Base-by-base conservation (phyloP, 2,888 invertebrate species). In the Pristionchus maxplancki region DNA sequence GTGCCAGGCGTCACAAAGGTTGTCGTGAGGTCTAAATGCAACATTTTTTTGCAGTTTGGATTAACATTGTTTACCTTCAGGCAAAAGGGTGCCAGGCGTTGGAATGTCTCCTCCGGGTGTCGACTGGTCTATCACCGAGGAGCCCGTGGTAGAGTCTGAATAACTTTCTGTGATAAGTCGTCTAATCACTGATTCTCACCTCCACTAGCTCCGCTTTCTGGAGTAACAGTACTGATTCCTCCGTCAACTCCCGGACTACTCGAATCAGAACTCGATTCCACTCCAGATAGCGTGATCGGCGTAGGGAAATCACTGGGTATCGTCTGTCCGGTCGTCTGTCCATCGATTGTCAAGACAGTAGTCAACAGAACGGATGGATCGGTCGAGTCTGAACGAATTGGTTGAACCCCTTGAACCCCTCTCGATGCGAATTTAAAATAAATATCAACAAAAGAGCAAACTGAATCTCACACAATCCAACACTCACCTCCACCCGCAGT, bases 221-320 rank as follows among this genome's bases (percentile, higher is more conserved):
- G 48, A 48, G 81, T 48, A n/a, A 24, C 37, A 4, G 78, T 78
- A n/a, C 64, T 64, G 15, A 64, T 31, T 64, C 31, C 64, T 64
- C 64, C 64, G 13, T 64, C 64, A 9, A 34, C 31, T 3, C 8
- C 64, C 11, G 64, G 64, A 64, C 64, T 64, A 15, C 64, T 31
- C n/a, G 34, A 40, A 64, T 64, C 64, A 2, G 64, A 6, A 15
- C 20, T 64, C 37, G 71, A 15, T 44, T 78, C 78, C 11, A 24
- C 71, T 71, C 37, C 24, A 11, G 24, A 11, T 0, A 44, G 0
- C 13, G 78, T 78, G 5, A 20, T 48, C 0, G 78, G 78, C 1
- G 24, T n/a, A 1, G 78, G 78, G 78, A 78, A 78, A 48, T 78
- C 78, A 34, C n/a, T 44, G 13, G 78, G 78, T 15, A 78, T 78